Conservation (phyloP, 2,797 vertebrate genomes). For the Liasis olivaceus region DNA sequence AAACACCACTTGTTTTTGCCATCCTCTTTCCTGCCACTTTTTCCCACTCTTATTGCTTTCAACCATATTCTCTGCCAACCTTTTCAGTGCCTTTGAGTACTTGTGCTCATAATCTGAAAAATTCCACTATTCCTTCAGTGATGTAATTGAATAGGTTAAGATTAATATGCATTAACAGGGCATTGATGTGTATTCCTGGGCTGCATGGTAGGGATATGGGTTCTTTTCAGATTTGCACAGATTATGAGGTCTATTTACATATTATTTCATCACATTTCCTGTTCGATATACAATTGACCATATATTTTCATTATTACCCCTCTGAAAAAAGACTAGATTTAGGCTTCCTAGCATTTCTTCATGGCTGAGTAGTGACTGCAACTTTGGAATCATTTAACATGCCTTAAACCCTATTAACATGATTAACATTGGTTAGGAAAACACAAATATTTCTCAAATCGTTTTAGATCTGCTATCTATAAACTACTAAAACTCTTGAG, state of each 20-base stretch:
- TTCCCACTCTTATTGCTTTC: background rate
- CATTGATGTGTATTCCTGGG: background rate
- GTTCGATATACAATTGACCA: background rate
- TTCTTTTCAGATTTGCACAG: background rate
- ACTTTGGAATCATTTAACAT: background rate
- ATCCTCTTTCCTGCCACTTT: background rate
- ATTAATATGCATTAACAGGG: background rate
- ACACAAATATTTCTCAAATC: background rate
- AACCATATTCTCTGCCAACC: background rate
- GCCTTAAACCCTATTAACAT: background rate
- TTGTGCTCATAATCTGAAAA: background rate
- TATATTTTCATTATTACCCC: background rate
- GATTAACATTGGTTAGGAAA: background rate
- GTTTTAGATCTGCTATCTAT: background rate
- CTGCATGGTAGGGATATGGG: background rate
- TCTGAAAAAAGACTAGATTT: background rate
- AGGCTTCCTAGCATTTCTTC: background rate
- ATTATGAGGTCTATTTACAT: background rate
- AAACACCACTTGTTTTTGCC: background rate
- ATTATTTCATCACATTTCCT: background rate
- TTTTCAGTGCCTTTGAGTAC: background rate
- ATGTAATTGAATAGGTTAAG: background rate
- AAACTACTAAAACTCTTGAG: no score
- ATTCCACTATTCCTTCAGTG: background rate
- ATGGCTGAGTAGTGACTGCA: background rate